Evolutionary conservation across 2,888 invertebrate species (phyloP).

Genomic region (Fragum fragum): DNA sequence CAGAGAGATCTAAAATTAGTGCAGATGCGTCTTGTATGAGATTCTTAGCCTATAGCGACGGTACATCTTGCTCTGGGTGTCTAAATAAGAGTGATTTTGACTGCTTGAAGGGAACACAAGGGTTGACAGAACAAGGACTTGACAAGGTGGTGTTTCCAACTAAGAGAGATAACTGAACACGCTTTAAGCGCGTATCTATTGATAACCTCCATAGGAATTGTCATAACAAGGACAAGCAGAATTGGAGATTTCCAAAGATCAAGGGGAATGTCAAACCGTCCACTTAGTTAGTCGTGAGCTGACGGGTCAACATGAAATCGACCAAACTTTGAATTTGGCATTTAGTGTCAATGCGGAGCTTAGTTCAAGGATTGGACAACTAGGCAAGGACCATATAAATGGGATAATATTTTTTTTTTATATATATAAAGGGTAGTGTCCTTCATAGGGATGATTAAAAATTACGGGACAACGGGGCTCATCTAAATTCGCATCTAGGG

Average conservation of each 20-base stretch:
- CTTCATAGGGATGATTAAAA: no score
- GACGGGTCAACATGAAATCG: conserved; percentile 10
- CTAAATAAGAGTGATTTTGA: neutral
- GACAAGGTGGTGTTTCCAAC: neutral
- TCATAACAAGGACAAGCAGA: conserved; percentile 8
- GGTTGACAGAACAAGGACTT: neutral
- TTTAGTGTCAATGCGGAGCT: no score
- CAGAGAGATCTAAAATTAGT: conserved; percentile 24
- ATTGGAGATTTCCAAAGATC: neutral
- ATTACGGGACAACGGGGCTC: no score
- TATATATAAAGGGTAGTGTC: no score
- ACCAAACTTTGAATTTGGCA: conserved; percentile 3
- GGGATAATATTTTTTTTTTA: no score
- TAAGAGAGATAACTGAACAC: conserved; percentile 16
- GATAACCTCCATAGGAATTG: conserved; percentile 34
- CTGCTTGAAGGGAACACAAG: neutral
- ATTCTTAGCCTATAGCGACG: neutral
- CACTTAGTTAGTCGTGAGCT: conserved; percentile 39
- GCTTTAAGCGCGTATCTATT: neutral
- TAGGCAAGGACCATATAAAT: neutral
- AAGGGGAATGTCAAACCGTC: conserved; percentile 39
- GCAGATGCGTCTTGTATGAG: conserved; percentile 11
- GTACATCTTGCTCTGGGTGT: neutral
- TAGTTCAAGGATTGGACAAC: conserved; percentile 28
- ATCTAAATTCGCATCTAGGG: no score